These are phyloP conservation scores for Tretioscincus oriximinensis DNA, from an alignment of 2,113 vertebrate genomes.

Conservation along the genomic window DNA sequence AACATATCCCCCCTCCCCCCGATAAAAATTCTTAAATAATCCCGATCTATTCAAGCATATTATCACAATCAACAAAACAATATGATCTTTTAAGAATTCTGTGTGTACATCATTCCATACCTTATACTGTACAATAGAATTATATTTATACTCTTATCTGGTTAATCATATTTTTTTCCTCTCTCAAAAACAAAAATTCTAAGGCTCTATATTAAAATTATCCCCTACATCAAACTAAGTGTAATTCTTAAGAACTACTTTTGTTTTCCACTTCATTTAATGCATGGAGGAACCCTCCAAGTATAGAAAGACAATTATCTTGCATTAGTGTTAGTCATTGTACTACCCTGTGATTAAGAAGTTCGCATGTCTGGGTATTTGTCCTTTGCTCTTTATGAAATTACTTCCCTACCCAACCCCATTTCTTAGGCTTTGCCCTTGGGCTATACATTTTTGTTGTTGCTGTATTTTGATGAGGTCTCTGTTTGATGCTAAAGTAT, in stretches of 20 bases:
- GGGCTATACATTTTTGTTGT: constrained; percentile 56
- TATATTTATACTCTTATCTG: neutral
- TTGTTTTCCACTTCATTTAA: constrained; percentile 12
- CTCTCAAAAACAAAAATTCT: too few relatives aligned
- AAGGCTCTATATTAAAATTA: neutral
- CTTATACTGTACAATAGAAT: neutral
- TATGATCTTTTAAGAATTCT: neutral
- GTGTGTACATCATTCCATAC: neutral
- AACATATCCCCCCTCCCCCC: too few relatives aligned
- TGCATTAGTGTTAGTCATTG: constrained; percentile 59
- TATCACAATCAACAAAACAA: neutral
- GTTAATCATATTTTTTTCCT: neutral
- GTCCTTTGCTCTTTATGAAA: constrained; percentile 50
- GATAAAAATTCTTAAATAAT: too few relatives aligned
- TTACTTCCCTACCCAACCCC: constrained; percentile 46
- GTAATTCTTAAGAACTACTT: neutral
- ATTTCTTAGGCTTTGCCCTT: constrained; percentile 52
- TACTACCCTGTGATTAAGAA: constrained; percentile 61
- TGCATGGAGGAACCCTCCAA: neutral
- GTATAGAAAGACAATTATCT: constrained; percentile 19
- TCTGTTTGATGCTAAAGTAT: constrained; percentile 51
- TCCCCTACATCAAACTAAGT: neutral
- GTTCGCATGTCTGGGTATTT: constrained; percentile 34
- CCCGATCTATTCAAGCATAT: neutral
- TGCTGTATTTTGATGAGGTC: constrained; percentile 52